Conservation (phyloP, 2,888 invertebrate genomes). For the Dysmachus trigonus region DNA sequence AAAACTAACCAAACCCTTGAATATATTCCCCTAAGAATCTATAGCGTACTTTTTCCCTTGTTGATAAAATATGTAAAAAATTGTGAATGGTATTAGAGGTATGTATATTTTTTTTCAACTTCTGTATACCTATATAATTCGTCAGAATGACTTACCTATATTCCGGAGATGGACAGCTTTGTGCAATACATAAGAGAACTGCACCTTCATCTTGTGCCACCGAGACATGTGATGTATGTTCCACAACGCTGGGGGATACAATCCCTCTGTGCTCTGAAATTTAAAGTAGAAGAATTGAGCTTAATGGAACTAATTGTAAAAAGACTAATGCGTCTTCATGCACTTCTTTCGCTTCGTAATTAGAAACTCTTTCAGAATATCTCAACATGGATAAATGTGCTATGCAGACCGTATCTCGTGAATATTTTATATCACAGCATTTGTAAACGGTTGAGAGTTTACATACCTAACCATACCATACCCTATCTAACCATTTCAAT, state of each 20-base stretch:
- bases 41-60: too few species aligned
- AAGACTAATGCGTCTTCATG: slow-evolving; percentile 19
- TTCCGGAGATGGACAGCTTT: slow-evolving; percentile 81
- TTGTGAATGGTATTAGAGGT: too few species aligned
- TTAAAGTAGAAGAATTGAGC: slow-evolving; percentile 41
- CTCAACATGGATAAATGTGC: slow-evolving; percentile 43
- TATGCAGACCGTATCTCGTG: background rate
- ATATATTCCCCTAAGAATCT: too few species aligned
- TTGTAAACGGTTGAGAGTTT: background rate
- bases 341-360: slow-evolving; percentile 4
- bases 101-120: background rate
- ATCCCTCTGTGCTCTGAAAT: slow-evolving; percentile 76
- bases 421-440: slow-evolving; percentile 17
- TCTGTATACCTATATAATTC: too few species aligned
- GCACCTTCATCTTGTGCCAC: slow-evolving; percentile 79
- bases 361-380: slow-evolving; percentile 1
- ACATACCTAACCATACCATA: slow-evolving; percentile 11
- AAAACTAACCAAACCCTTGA: too few species aligned
- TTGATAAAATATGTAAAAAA: too few species aligned
- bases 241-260: slow-evolving; percentile 76
- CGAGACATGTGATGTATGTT: slow-evolving; percentile 75
- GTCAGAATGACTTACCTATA: slow-evolving; percentile 71
- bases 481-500: background rate
- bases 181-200: slow-evolving; percentile 80
- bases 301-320: background rate